Percentiles rank a stretch among this genome's conserved stretches.
Conservation (phyloP, 2,888 invertebrate species). For the Dicycla oo region DNA sequence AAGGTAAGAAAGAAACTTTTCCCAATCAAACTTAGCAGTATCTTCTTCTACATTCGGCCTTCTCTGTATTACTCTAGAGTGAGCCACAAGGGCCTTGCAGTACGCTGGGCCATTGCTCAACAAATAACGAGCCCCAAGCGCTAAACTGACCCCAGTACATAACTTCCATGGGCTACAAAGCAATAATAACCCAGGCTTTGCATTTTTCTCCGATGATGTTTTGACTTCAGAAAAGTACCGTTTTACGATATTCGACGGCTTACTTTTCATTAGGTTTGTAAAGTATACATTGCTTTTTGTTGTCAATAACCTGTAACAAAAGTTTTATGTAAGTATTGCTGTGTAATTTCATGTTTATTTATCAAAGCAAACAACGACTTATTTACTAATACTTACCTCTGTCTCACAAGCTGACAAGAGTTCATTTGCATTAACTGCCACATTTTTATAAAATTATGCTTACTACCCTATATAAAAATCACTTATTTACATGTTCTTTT, state of each 20-base stretch:
- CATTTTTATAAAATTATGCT: slow-evolving; percentile 73
- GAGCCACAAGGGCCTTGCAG: slow-evolving; percentile 90
- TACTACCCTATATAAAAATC: slow-evolving; percentile 27
- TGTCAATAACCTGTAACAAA: slow-evolving; percentile 79
- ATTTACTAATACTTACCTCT: slow-evolving; percentile 75
- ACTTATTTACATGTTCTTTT: slow-evolving; percentile 71
- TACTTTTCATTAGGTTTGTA: slow-evolving; percentile 79
- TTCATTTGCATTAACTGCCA: slow-evolving; percentile 84
- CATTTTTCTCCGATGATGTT: slow-evolving; percentile 73
- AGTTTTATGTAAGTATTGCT: slow-evolving; percentile 15
- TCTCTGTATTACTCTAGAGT: slow-evolving; percentile 90
- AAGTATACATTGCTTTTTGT: slow-evolving; percentile 76
- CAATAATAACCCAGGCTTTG: slow-evolving; percentile 75
- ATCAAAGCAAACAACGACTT: slow-evolving; percentile 15
- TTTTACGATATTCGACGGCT: slow-evolving; percentile 76
- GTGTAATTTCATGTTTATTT: slow-evolving; percentile 44
- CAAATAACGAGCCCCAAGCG: slow-evolving; percentile 79
- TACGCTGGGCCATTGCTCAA: slow-evolving; percentile 90
- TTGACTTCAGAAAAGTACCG: slow-evolving; percentile 78
- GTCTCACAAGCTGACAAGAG: slow-evolving; percentile 78
- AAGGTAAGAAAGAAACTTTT: slow-evolving; percentile 93
- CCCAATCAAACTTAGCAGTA: slow-evolving; percentile 94
- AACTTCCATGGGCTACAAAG: slow-evolving; percentile 86
- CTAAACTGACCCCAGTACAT: slow-evolving; percentile 85
- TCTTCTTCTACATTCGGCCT: slow-evolving; percentile 86